Base-by-base conservation (phyloP, 2,888 invertebrate genomes). In the Agrotis exclamationis region DNA sequence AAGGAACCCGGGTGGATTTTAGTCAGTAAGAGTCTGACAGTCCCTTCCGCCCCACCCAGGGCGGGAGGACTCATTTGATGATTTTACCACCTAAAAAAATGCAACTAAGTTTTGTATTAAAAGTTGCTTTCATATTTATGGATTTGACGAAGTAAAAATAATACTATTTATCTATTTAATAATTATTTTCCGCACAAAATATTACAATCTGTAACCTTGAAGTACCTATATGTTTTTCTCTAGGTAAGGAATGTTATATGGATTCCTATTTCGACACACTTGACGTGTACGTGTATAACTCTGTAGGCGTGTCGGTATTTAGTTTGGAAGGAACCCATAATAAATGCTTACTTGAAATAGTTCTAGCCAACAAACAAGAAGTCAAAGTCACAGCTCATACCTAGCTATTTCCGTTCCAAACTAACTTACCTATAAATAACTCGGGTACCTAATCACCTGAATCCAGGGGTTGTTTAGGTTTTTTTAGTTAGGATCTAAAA, bases 291-390 rank as follows among this genome's bases (percentile, higher is more conserved):
- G 3, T 4, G 11, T 11, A 11, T 5, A n/a, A 3, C 20, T 62
- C 39, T n/a, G 39, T 51, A 57, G 45, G 16, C 33, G n/a, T 33
- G 22, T 53, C 33, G n/a, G 50, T 20, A 47, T 18, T 67, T n/a
- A 69, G 28, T 58, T 69, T 74, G 14, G 20, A 44, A 63, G 16
- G 47, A 74, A 69, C 14, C 57, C 74, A 67, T 74, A 73, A n/a
- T 14, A 60, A 63, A 1, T 44, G 18, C 16, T 4, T 22, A 20
- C 22, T 63, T 16, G 24, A n/a, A 51, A 33, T 7, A 39, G 20
- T 57, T 28, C 16, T 28, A 47, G 14, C 24, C 48, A 74, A 48
- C 18, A 54, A 60, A 45, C n/a, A 69, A 68, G 44, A 20, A 22
- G 22, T 18, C 18, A 67, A 48, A 59, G 47, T 73, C 59, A 54